Base-by-base conservation (phyloP, 2,113 vertebrate genomes). In the Zapornia atra region DNA sequence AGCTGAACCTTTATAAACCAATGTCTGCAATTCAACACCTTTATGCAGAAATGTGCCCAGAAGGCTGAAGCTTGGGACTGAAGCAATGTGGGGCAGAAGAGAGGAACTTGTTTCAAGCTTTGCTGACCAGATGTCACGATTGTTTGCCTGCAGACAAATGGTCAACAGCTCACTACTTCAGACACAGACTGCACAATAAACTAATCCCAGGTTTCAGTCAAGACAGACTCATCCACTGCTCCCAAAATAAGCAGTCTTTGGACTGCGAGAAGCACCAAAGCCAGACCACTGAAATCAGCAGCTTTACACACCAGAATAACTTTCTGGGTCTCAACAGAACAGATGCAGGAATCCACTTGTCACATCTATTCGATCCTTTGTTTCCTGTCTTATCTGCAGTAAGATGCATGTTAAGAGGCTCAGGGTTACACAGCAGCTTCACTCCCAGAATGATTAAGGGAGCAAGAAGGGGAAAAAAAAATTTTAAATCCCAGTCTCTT, bases 381-480 rank as follows among this genome's bases (percentile, higher is more conserved):
- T 57, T 81, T 88, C 57, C 68, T 26, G 9, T 34, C 51, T 86
- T 22, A 46, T 12, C 59, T 59, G 66, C 75, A 89, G 36, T 61
- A 88, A 79, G 44, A 80, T 90, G 75, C 82, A 82, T 15, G 36
- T 64, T 66, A 82, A 83, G 54, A 93, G 19, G 75, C 26, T 70
- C 20, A 1, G 16, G 18, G 64, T 82, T 90, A 73, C 1, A 10
- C 82, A 92, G 92, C 50, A 94, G 66, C 63, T 93, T 72, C 0
- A 0, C 17, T 89, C 29, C 40, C 61, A 73, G 54, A 94, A 88
- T 5, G 3, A 82, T 51, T 80, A 86, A 82, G 7, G 25, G 40
- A 90, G 28, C 31, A 48, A 44, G 24, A 68, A 48, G 20, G 20
- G 9, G 1, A 20, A 42, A 22, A 44, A 22, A 40, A 72, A 29